These are phyloP conservation scores for Porites lobata DNA, from an alignment of 92 coral and sea anemone species.

Conservation along the genomic window DNA sequence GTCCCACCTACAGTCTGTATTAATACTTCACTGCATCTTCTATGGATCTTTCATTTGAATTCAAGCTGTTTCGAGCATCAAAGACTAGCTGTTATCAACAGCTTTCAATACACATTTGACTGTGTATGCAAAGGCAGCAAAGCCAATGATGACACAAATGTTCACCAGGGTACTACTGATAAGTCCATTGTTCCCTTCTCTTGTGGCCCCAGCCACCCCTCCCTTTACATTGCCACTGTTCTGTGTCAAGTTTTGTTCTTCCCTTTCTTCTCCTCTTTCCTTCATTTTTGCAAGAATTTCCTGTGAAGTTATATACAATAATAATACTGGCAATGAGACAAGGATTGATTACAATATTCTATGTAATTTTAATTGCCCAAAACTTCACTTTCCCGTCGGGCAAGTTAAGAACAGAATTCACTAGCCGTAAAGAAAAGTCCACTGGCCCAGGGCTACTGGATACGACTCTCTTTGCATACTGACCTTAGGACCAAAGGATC, in stretches of 20 bases:
- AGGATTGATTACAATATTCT: not conserved
- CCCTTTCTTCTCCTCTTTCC: conserved; percentile 59
- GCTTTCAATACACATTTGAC: conserved; percentile 97
- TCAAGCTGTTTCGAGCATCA: not conserved
- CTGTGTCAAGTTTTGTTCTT: conserved; percentile 1
- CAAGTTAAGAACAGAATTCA: too few species aligned
- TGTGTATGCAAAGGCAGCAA: conserved; percentile 98
- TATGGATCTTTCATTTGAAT: not conserved
- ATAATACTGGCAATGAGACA: not conserved
- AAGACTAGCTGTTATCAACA: conserved; percentile 88
- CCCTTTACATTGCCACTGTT: conserved; percentile 31
- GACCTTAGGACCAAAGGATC: too few species aligned
- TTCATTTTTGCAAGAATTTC: conserved; percentile 70
- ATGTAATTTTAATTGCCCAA: too few species aligned
- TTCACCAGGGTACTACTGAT: conserved; percentile 94
- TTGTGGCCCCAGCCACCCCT: conserved; percentile 43
- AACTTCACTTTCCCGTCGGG: too few species aligned
- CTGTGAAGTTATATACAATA: conserved; percentile 12
- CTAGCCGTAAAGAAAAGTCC: too few species aligned
- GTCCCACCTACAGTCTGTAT: too few species aligned
- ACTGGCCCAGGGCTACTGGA: too few species aligned
- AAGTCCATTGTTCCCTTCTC: conserved; percentile 82
- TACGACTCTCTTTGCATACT: too few species aligned
- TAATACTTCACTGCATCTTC: too few species aligned
- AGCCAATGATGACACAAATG: conserved; percentile 93